A percentile compares a stretch with the other conserved stretches of the same genome.
These are phyloP conservation scores for Spinibarbus caldwelli DNA, from an alignment of 2,797 vertebrate genomes.

Conservation along the genomic window DNA sequence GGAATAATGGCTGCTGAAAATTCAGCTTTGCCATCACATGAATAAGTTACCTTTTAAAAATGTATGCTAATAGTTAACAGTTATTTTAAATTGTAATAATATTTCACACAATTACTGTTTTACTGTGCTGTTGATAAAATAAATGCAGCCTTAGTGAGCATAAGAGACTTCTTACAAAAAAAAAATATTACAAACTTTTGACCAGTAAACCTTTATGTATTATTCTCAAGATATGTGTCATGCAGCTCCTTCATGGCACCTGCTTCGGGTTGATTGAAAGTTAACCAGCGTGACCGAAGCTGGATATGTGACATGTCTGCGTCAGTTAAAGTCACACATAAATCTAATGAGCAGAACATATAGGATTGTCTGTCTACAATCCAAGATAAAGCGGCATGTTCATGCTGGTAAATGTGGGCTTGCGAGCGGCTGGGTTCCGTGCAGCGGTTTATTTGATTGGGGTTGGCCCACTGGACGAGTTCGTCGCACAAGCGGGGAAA, in stretches of 20 bases:
- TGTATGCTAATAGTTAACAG: not conserved
- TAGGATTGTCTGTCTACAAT: slow-evolving; percentile 7
- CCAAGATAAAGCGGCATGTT: slow-evolving; percentile 9
- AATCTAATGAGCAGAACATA: slow-evolving; percentile 14
- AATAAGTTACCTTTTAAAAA: not conserved
- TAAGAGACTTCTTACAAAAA: not conserved
- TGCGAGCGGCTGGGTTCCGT: slow-evolving; percentile 45
- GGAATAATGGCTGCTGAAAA: not conserved
- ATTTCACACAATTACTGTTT: not conserved
- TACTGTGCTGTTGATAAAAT: too few relatives aligned
- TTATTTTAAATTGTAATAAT: not conserved
- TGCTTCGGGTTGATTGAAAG: not conserved
- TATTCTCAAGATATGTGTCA: not conserved
- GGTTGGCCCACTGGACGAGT: slow-evolving; percentile 57
- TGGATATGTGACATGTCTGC: too few relatives aligned
- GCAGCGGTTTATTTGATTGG: slow-evolving; percentile 62
- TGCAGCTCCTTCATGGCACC: not conserved
- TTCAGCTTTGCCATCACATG: not conserved
- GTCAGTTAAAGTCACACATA: not conserved
- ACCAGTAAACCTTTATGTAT: not conserved
- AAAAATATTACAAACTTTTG: not conserved
- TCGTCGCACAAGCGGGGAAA: slow-evolving; percentile 31
- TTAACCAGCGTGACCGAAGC: not conserved
- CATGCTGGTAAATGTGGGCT: slow-evolving; percentile 28
- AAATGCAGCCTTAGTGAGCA: too few relatives aligned